These are phyloP conservation scores for Eumeta japonica DNA, from an alignment of 1,140 invertebrate species.

Conservation along the genomic window DNA sequence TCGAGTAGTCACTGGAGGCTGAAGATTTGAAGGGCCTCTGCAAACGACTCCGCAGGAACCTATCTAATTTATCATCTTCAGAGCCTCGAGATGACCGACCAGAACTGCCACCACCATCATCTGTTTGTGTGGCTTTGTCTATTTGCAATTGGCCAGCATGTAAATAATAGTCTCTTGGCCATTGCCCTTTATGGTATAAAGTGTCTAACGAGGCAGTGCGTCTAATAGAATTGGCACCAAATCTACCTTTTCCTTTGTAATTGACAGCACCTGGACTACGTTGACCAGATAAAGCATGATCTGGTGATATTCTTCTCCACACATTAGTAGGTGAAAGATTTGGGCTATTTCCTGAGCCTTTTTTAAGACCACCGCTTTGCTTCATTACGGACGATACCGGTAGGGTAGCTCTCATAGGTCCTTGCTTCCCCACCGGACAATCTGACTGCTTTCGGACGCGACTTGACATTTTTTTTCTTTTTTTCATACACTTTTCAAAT, in stretches of 20 bases:
- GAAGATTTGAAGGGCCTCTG: conserved; percentile 45
- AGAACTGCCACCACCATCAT: conserved; percentile 60
- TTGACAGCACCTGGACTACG: conserved; percentile 70
- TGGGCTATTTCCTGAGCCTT: conserved; percentile 64
- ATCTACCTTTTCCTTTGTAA: conserved; percentile 70
- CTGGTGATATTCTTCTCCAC: conserved; percentile 66
- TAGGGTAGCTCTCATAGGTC: conserved; percentile 71
- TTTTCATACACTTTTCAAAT: conserved; percentile 15
- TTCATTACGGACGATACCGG: conserved; percentile 70
- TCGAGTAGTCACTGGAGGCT: conserved; percentile 42
- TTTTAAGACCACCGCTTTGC: conserved; percentile 60
- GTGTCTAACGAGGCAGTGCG: conserved; percentile 76
- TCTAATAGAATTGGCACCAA: conserved; percentile 64
- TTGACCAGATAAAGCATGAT: conserved; percentile 66
- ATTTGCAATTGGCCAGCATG: conserved; percentile 67
- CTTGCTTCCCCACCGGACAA: conserved; percentile 66
- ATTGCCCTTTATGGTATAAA: conserved; percentile 74
- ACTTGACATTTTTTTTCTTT: conserved; percentile 57
- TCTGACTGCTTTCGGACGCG: conserved; percentile 69
- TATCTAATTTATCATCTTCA: conserved; percentile 53
- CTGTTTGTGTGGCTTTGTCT: conserved; percentile 75
- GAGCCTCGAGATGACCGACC: conserved; percentile 42
- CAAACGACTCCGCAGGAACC: conserved; percentile 46
- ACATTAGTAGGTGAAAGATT: conserved; percentile 64
- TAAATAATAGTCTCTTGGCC: conserved; percentile 69